Evolutionary conservation across 2,888 invertebrate species (phyloP).

Genomic region (Plemyria rubiginata): DNA sequence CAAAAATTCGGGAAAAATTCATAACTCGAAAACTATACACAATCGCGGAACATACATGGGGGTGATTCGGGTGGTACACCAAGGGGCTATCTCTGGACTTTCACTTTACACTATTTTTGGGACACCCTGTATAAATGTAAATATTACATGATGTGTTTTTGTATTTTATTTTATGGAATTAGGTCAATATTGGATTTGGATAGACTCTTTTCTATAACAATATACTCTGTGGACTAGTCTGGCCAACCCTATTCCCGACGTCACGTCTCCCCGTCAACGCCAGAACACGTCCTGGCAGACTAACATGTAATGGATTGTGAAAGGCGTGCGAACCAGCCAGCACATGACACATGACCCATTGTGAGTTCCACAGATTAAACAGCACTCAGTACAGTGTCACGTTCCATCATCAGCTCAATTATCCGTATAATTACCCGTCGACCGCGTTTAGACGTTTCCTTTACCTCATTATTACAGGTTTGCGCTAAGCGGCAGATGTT

Average conservation of each 20-base stretch:
- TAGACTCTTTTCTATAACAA: neutral
- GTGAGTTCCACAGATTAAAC: slow-evolving; percentile 47
- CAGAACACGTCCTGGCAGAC: slow-evolving; percentile 62
- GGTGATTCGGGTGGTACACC: no score
- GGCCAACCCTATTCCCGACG: slow-evolving; percentile 44
- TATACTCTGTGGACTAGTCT: neutral
- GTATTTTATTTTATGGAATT: no score
- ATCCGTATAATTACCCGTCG: slow-evolving; percentile 65
- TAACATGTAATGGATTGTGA: slow-evolving; percentile 69
- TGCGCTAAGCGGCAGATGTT: slow-evolving; percentile 32
- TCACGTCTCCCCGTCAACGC: slow-evolving; percentile 43
- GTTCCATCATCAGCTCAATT: slow-evolving; percentile 62
- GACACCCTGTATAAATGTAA: no score
- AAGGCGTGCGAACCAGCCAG: slow-evolving; percentile 72
- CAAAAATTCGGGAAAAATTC: no score
- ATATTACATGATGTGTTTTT: no score
- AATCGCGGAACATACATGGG: no score
- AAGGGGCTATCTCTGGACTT: no score
- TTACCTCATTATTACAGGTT: slow-evolving; percentile 39
- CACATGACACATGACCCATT: slow-evolving; percentile 59
- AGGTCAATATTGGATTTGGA: neutral
- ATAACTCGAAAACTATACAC: no score
- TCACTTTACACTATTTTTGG: no score
- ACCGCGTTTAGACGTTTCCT: slow-evolving; percentile 50
- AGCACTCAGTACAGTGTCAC: slow-evolving; percentile 42